phyloP scores from a whole-genome alignment of 2,113 vertebrate species.

The Silurus glanis region DNA sequence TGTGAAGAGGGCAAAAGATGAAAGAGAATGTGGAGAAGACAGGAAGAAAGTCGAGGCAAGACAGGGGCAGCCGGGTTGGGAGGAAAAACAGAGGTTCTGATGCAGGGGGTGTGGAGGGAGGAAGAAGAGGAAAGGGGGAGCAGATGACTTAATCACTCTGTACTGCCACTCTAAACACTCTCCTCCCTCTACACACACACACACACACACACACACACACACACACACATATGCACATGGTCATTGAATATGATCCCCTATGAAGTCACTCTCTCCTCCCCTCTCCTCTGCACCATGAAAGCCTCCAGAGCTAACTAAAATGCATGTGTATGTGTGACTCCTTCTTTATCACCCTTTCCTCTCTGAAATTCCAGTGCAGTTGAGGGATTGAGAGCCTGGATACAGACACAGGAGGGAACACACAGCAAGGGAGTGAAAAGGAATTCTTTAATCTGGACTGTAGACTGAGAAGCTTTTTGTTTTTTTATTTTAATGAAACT shows the following conservation, averaged over 20 bases:
- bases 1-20: neutral
- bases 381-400: constrained; percentile 56
- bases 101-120: constrained; percentile 46
- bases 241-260: constrained; percentile 53
- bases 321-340: constrained; percentile 47
- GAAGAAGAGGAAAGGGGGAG: constrained; percentile 28
- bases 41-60: constrained; percentile 47
- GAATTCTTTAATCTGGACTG: constrained; percentile 37
- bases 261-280: constrained; percentile 64
- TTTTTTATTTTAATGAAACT: neutral
- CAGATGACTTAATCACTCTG: constrained; percentile 60
- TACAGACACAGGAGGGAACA: constrained; percentile 52
- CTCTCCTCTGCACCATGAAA: constrained; percentile 57
- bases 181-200: constrained; percentile 56
- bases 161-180: constrained; percentile 53
- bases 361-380: constrained; percentile 67
- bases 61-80: constrained; percentile 27
- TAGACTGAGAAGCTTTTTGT: constrained; percentile 23
- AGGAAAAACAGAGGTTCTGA: constrained; percentile 51
- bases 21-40: constrained; percentile 23
- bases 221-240: constrained; percentile 43
- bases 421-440: neutral
- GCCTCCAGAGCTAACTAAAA: constrained; percentile 48
- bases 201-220: constrained; percentile 30
- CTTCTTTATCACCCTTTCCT: constrained; percentile 62